Evolutionary conservation across 92 coral and sea anemone genomes (phyloP).

Genomic region (Porites rus): DNA sequence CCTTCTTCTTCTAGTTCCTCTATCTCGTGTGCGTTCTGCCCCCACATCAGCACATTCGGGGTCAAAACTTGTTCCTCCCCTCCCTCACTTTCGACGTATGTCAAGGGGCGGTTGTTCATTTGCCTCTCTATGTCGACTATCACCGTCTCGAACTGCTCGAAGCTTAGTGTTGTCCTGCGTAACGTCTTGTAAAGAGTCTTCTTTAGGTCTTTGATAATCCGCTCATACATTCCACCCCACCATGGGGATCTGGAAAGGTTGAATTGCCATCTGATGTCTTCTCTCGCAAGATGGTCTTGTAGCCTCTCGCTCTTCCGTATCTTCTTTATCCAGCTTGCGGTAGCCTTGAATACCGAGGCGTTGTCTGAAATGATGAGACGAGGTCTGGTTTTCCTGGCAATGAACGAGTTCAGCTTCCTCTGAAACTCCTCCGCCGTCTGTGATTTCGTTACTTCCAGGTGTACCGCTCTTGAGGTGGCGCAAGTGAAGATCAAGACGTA

Average conservation of each 20-base stretch:
- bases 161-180: constrained; percentile 48
- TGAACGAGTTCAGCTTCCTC: constrained; percentile 39
- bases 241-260: constrained; percentile 36
- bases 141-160: constrained; percentile 23
- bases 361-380: constrained; percentile 50
- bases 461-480: constrained; percentile 58
- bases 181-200: constrained; percentile 66
- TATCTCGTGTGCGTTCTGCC: background rate
- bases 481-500: constrained; percentile 59
- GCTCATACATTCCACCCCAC: constrained; percentile 7
- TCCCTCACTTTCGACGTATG: too few relatives aligned
- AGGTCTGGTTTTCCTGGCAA: constrained; percentile 53
- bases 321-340: too few relatives aligned
- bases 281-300: constrained; percentile 54
- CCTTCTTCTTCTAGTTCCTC: background rate
- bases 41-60: too few relatives aligned
- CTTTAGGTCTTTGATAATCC: constrained; percentile 51
- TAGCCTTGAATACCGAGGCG: background rate
- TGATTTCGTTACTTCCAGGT: constrained; percentile 50
- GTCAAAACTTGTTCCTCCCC: too few relatives aligned
- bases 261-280: constrained; percentile 60
- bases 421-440: constrained; percentile 13
- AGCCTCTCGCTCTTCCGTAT: constrained; percentile 45
- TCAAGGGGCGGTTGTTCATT: too few relatives aligned
- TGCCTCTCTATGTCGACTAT: background rate